These are phyloP conservation scores for Cybosia mesomella DNA, from an alignment of 2,888 invertebrate species.

Conservation along the genomic window DNA sequence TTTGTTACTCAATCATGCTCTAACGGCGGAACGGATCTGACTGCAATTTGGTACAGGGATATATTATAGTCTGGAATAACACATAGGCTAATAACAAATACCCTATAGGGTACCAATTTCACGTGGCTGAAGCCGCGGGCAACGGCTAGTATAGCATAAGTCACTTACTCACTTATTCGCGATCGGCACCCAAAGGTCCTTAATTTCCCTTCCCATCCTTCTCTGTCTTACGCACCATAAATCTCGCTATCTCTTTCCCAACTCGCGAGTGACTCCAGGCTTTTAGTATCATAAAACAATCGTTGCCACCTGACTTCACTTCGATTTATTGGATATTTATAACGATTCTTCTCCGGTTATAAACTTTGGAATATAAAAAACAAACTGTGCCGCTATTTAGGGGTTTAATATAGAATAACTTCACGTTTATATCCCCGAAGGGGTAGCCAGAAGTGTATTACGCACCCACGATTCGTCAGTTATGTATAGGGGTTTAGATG, in stretches of 20 bases:
- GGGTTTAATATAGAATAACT: too few relatives aligned
- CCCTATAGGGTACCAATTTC: too few relatives aligned
- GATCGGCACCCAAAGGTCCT: slow-evolving; percentile 66
- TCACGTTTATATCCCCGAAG: too few relatives aligned
- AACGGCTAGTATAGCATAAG: not conserved
- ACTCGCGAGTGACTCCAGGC: slow-evolving; percentile 62
- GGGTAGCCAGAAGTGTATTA: too few relatives aligned
- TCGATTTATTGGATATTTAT: slow-evolving; percentile 6
- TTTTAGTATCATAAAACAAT: slow-evolving; percentile 54
- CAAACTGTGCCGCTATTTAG: not conserved
- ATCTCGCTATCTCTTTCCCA: slow-evolving; percentile 58
- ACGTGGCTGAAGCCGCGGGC: too few relatives aligned
- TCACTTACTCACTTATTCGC: slow-evolving; percentile 36
- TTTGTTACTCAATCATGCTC: too few relatives aligned
- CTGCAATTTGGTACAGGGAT: too few relatives aligned
- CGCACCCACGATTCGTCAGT: too few relatives aligned
- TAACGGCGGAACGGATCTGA: too few relatives aligned
- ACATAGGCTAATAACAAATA: too few relatives aligned
- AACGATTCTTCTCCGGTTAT: not conserved
- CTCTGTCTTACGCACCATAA: slow-evolving; percentile 45
- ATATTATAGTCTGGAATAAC: too few relatives aligned
- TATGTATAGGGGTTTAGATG: too few relatives aligned
- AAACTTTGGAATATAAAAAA: not conserved
- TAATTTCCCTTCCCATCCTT: slow-evolving; percentile 71
- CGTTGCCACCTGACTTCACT: slow-evolving; percentile 34